Base-by-base conservation (phyloP, 2,797 vertebrate species). In the Notolabrus celidotus region DNA sequence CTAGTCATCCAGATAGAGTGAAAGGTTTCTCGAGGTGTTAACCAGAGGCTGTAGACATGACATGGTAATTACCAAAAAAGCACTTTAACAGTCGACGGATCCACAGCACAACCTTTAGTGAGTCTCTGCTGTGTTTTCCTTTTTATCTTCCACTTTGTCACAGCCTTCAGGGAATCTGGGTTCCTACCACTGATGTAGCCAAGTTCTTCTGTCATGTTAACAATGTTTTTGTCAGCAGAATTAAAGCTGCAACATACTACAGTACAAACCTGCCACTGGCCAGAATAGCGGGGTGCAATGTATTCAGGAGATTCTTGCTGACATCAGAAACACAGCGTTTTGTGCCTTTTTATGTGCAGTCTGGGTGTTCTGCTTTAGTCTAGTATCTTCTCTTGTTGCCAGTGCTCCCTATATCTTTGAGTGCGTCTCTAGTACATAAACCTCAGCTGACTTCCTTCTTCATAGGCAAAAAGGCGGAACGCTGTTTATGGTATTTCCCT, bases 201-300 rank as follows among this genome's bases (percentile, higher is more conserved):
- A 8, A 22, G 10, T 63, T 64, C 33, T 57, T 55, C 19, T 53
- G 19, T 65, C 23, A 10, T 67, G 58, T 71, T 74, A 62, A 68
- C 49, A 43, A 3, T 51, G 51, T 72, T 80, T 79, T 64, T 77
- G 67, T 82, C 62, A 83, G 75, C 80, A 77, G 43, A 74, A 74
- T 79, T 74, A 78, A 69, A 19, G 36, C 54, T 49, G 20, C 57
- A 50, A 49, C 71, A 39, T 55, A 20, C 52, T 12, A 39, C 43
- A 27, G 22, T 41, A 39, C 25, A 58, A 72, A 61, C 20, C 19
- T 42, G 54, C 67, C 68, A 64, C 36, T 33, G 53, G 71, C 60
- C 56, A 55, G 34, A 61, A 43, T 23, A 60, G 46, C 49, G 0
- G 12, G 3, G 17, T 29, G 27, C 38, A 68, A 17, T 36, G 16